Base-by-base conservation (phyloP, 2,888 invertebrate species). In the Hyppa rectilinea region DNA sequence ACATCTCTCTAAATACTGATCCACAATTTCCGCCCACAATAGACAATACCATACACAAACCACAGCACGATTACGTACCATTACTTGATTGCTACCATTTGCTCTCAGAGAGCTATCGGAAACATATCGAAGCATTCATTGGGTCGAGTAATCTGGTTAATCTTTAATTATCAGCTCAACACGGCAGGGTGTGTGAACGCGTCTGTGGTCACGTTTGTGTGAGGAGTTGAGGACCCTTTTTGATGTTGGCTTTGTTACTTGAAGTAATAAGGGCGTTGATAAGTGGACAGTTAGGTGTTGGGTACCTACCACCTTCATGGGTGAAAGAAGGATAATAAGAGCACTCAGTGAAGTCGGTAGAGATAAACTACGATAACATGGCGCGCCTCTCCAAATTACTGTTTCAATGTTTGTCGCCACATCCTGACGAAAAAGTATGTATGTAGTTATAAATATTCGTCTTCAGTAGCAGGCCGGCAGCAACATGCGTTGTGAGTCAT, bases 161-260 rank as follows among this genome's bases (percentile, higher is more conserved):
- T 81, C 61, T 65, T 81, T 81, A 53, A 81, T 72, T 78, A 78
- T 61, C 81, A 14, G 1, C 50, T 66, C 68, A 55, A 14, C 29
- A n/a, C 23, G 31, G 40, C 4, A 26, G 10, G 34, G 36, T 10
- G 26, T 34, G 34, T 77, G 71, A 17, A 52, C 53, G 58, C 50
- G 14, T 63, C 50, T 71, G n/a, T 52, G 26, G 17, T 45, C 36
- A 56, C 6, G 31, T 9, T 38, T 50, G 43, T 47, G n/a, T 43
- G 14, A 29, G 17, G 49, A 49, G 17, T 49, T 26, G 7, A 49
- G 5, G n/a, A n/a, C 34, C 29, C 7, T 26, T 55, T 71, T 36
- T 38, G 29, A 9, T 29, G 14, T 4, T 14, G 20, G 31, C 10
- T 49, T 38, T 14, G 31, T 20, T 4, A 38, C 14, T 47, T n/a